Conservation (phyloP, 1,140 invertebrate genomes). For the Sitodiplosis mosellana region DNA sequence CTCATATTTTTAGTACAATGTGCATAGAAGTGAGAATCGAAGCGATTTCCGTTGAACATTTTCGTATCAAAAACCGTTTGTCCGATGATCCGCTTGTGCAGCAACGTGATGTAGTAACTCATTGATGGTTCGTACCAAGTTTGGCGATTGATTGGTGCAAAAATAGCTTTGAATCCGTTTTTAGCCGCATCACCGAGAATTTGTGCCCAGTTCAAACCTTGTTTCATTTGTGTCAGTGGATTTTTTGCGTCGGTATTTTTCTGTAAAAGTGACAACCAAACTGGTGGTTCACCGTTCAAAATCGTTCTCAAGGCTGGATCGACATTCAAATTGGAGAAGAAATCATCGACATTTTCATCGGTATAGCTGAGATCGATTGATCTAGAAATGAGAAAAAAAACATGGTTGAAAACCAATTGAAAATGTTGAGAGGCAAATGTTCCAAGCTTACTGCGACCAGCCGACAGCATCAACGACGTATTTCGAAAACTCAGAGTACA, state of each 20-base stretch:
- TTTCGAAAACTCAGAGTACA: slow-evolving; percentile 19
- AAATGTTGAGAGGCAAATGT: neutral
- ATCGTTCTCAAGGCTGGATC: slow-evolving; percentile 15
- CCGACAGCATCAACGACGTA: slow-evolving; percentile 18
- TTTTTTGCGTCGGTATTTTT: slow-evolving; percentile 1
- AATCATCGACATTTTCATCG: neutral
- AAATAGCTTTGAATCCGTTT: slow-evolving; percentile 19
- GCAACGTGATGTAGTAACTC: slow-evolving; percentile 15
- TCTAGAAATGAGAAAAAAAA: neutral
- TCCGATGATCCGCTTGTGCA: slow-evolving; percentile 23
- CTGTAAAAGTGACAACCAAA: slow-evolving; percentile 11
- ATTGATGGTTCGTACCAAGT: slow-evolving; percentile 16
- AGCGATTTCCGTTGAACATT: slow-evolving; percentile 11
- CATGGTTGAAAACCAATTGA: neutral
- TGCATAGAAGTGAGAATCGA: slow-evolving; percentile 17
- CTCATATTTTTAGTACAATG: slow-evolving; percentile 20
- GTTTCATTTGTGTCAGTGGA: slow-evolving; percentile 11
- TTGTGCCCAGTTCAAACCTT: slow-evolving; percentile 16
- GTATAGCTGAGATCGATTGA: neutral
- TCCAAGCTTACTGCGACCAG: slow-evolving; percentile 17
- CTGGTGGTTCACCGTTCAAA: slow-evolving; percentile 13
- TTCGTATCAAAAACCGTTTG: slow-evolving; percentile 16
- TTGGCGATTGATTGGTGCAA: slow-evolving; percentile 13
- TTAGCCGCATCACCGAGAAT: slow-evolving; percentile 21
- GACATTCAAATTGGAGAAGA: slow-evolving; percentile 10